A percentile compares a stretch with the other conserved stretches of the same genome.
phyloP scores from a whole-genome alignment of 1,140 invertebrate genomes.

The Drosophila miranda region DNA sequence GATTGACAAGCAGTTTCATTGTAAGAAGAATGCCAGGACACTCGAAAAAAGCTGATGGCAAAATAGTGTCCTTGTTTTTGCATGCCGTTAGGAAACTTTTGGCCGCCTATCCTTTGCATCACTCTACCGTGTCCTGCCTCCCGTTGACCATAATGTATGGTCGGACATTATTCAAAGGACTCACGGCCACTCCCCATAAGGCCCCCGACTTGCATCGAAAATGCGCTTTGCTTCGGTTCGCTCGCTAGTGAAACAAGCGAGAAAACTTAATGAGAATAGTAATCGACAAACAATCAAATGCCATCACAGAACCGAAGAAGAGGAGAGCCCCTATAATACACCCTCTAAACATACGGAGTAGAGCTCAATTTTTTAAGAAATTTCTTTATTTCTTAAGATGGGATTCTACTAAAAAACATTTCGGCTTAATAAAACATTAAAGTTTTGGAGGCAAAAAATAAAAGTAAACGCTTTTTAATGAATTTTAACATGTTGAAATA shows the following conservation, averaged over 20 bases:
- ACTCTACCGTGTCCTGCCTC: constrained; percentile 2
- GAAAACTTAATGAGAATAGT: constrained; percentile 76
- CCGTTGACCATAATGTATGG: constrained; percentile 60
- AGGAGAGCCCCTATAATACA: not conserved
- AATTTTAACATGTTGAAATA: too few relatives aligned
- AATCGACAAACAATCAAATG: constrained; percentile 68
- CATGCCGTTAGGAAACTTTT: constrained; percentile 26
- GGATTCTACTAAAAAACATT: too few relatives aligned
- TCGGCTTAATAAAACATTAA: too few relatives aligned
- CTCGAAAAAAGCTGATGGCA: constrained; percentile 27
- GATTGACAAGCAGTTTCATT: constrained; percentile 67
- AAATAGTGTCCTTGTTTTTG: constrained; percentile 51
- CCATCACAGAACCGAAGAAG: not conserved
- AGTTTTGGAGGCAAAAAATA: too few relatives aligned
- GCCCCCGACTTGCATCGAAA: not conserved
- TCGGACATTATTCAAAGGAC: constrained; percentile 66
- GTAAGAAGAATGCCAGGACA: constrained; percentile 47
- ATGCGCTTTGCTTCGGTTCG: constrained; percentile 10
- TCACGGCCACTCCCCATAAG: not conserved
- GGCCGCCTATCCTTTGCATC: constrained; percentile 30
- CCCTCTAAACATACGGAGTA: too few relatives aligned
- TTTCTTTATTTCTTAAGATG: too few relatives aligned
- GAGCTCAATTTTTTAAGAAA: too few relatives aligned
- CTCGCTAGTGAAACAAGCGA: constrained; percentile 67
- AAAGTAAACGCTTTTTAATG: too few relatives aligned